Evolutionary conservation across 2,888 invertebrate genomes (phyloP), one percentile per base, ranked within the genome.

Genomic region (Lucinisca nassula): DNA sequence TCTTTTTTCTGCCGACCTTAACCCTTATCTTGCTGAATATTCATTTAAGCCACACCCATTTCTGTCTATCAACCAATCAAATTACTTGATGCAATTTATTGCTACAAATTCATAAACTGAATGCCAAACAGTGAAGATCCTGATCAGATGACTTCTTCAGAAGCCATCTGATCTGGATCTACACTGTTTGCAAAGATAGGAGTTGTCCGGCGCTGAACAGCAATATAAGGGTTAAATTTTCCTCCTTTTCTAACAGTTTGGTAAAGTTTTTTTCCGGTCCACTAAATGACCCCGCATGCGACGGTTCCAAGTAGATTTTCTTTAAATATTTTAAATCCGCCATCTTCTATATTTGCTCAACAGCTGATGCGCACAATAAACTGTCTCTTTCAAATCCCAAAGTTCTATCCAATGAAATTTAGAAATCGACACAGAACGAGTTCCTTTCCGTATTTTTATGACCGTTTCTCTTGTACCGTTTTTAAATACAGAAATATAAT

Each of bases 401-500:
- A 80, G 35, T 55, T 80, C 37, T 21, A 49, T 17, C 55, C 73
- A 24, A 3, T 55, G 24, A 24, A 74, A 24, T 70, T 40, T 80
- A 32, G 38, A 74, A 37, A 79, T 55, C n/a, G 72, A 49, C 2
- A 79, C 79, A 1, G 72, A 79, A 38, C 79, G 45, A 3, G 72
- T 79, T 55, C 79, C 72, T 51, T 27, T 79, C 38, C 72, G 72
- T 35, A 79, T 79, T 32, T 79, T 78, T 38, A 78, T 38, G n/a
- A 73, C 51, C 12, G 32, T 35, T 17, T 79, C 6, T 27, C 45
- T 55, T 24, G 27, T 51, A n/a, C 55, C 55, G 58, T 80, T 80
- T 73, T 74, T 45, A 38, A 80, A 80, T 45, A 80, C 24, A 27
- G 73, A 70, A n/a, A 80, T 55, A n/a, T 80, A 73, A 35, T 79